phyloP scores from a whole-genome alignment of 2,797 vertebrate species.

The Anguilla megastoma region DNA sequence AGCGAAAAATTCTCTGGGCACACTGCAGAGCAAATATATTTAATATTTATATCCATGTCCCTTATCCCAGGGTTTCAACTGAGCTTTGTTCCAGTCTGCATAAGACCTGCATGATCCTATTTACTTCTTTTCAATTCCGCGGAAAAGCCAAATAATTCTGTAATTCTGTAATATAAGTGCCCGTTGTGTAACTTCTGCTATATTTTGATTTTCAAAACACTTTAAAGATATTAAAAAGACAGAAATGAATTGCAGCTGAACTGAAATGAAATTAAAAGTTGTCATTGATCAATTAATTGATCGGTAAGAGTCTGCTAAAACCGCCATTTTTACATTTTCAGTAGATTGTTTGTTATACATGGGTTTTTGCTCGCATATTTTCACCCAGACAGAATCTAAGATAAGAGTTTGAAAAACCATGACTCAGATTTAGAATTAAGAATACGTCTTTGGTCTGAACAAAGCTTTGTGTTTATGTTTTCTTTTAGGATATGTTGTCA shows the following conservation, averaged over 20 bases:
- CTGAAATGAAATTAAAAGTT: background rate
- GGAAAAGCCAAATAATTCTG: conserved; percentile 54
- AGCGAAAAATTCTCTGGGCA: conserved; percentile 62
- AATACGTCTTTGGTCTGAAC: background rate
- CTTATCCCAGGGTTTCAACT: conserved; percentile 56
- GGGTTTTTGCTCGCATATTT: background rate
- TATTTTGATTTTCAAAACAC: conserved; percentile 64
- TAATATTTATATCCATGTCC: conserved; percentile 64
- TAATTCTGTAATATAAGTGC: conserved; percentile 65
- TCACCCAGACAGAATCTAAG: background rate
- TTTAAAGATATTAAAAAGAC: conserved; percentile 48
- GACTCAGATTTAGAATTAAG: background rate
- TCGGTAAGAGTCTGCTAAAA: background rate
- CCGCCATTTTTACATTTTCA: background rate
- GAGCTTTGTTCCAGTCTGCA: conserved; percentile 64
- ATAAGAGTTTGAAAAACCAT: background rate
- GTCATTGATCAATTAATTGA: background rate
- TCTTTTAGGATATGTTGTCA: background rate
- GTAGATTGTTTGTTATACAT: conserved; percentile 11
- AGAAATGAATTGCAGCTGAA: background rate
- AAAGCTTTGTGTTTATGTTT: background rate
- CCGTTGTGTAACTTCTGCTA: conserved; percentile 60
- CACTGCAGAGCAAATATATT: conserved; percentile 65
- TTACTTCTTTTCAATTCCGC: conserved; percentile 59
- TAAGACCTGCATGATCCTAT: conserved; percentile 60